A percentile compares a stretch with the other conserved stretches of the same genome.
These are phyloP conservation scores for Scolanthus callimorphus DNA, from an alignment of 92 coral and sea anemone species.

Conservation along the genomic window DNA sequence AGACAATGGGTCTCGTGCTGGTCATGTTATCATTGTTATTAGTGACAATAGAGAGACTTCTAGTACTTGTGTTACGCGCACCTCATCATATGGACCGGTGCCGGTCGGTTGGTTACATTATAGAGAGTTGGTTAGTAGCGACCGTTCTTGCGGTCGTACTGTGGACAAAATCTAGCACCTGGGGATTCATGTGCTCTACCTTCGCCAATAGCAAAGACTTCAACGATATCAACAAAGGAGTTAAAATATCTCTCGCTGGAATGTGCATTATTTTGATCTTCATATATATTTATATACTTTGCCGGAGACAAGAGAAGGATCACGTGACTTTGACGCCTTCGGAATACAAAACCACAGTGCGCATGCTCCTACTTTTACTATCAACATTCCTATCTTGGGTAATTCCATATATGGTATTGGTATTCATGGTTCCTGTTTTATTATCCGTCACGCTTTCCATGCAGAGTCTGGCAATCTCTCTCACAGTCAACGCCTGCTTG, in stretches of 20 bases:
- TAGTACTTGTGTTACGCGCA: slow-evolving; percentile 50
- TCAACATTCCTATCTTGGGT: slow-evolving; percentile 74
- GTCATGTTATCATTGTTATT: slow-evolving; percentile 63
- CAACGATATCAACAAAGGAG: slow-evolving; percentile 60
- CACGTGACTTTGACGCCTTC: slow-evolving; percentile 14
- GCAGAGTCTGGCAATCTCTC: slow-evolving; percentile 71
- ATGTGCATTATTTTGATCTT: slow-evolving; percentile 50
- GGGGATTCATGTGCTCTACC: slow-evolving; percentile 87
- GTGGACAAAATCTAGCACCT: slow-evolving; percentile 73
- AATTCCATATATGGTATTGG: slow-evolving; percentile 61
- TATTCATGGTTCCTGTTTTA: slow-evolving; percentile 54
- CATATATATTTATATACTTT: slow-evolving; percentile 47
- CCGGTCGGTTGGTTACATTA: slow-evolving; percentile 75
- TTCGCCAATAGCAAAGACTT: slow-evolving; percentile 54
- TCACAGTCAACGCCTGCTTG: slow-evolving; percentile 74
- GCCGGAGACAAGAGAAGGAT: slow-evolving; percentile 48
- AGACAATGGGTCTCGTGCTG: slow-evolving; percentile 63
- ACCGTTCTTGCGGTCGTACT: slow-evolving; percentile 63
- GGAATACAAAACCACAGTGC: slow-evolving; percentile 64
- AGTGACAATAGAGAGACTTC: slow-evolving; percentile 59
- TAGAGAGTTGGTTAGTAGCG: slow-evolving; percentile 84
- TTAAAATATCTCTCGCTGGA: slow-evolving; percentile 48
- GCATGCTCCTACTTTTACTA: slow-evolving; percentile 57
- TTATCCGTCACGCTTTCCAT: slow-evolving; percentile 62
- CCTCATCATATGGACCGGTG: slow-evolving; percentile 70